Conservation (phyloP, 37 sponge, comb jelly and placozoan genomes). For the Agelas oroides region DNA sequence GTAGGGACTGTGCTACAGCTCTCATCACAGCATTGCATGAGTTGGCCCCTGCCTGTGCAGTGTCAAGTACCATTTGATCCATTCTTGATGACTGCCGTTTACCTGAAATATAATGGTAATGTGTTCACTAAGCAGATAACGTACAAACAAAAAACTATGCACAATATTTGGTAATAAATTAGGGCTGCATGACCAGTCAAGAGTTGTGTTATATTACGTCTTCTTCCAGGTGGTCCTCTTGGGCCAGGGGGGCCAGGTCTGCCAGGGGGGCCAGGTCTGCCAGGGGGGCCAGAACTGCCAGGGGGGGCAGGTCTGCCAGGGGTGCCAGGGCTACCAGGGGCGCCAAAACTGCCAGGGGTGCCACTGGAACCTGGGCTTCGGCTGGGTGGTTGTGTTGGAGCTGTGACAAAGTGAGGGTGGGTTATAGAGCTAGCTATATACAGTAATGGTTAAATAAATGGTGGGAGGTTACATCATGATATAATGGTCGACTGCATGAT, state of each 20-base stretch:
- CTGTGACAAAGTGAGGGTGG: too few species aligned
- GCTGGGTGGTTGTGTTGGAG: too few species aligned
- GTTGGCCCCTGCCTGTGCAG: slow-evolving; percentile 5
- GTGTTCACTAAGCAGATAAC: too few species aligned
- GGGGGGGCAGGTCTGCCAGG: slow-evolving; percentile 16
- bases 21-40: slow-evolving; percentile 29
- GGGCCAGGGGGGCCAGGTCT: slow-evolving; percentile 14
- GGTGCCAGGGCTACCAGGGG: slow-evolving; percentile 8
- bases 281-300: slow-evolving; percentile 9
- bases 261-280: slow-evolving; percentile 12
- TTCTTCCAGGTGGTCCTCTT: slow-evolving; percentile 6
- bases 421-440: too few species aligned
- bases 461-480: too few species aligned
- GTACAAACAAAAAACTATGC: too few species aligned
- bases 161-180: too few species aligned
- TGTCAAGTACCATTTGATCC: not conserved
- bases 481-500: too few species aligned
- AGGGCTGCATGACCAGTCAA: too few species aligned
- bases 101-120: too few species aligned
- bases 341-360: not conserved
- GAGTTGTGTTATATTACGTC: too few species aligned
- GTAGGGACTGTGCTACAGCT: slow-evolving; percentile 17
- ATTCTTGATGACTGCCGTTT: not conserved
- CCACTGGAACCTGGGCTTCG: not conserved
- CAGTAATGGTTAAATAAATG: too few species aligned